These are phyloP conservation scores for Sus scrofa DNA, from an alignment of 2,113 vertebrate genomes.

Conservation along the genomic window DNA sequence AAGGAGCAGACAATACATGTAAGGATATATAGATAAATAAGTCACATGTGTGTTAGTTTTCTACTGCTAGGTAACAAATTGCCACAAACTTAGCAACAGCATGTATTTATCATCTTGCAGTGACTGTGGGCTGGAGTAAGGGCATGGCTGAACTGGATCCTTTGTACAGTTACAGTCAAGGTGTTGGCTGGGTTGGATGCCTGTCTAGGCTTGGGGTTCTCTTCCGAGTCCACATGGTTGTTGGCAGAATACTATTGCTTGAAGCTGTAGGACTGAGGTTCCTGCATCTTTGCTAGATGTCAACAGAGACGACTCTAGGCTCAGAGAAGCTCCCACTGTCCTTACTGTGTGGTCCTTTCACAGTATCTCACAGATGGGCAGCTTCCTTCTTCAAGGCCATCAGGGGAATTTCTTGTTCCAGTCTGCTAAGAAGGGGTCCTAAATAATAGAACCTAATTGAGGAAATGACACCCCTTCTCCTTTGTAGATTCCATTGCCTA, in stretches of 20 bases:
- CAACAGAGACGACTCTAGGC: background rate
- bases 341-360: background rate
- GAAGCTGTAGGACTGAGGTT: background rate
- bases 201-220: background rate
- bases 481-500: background rate
- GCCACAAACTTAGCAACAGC: background rate
- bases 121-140: background rate
- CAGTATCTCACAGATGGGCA: background rate
- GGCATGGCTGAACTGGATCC: background rate
- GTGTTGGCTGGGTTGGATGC: background rate
- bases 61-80: background rate
- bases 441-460: background rate
- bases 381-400: background rate
- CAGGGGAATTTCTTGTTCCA: background rate
- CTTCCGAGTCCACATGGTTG: accelerated
- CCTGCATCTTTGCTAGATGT: background rate
- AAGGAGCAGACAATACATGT: background rate
- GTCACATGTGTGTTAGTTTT: background rate
- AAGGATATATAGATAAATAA: background rate
- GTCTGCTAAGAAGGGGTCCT: background rate
- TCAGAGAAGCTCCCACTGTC: accelerated
- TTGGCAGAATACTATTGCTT: background rate
- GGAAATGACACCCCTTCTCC: background rate
- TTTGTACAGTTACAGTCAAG: background rate
- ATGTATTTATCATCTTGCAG: background rate